A percentile compares a stretch with the other conserved stretches of the same genome.
Conservation (phyloP, 2,797 vertebrate species). For the Aldrovandia affinis region DNA sequence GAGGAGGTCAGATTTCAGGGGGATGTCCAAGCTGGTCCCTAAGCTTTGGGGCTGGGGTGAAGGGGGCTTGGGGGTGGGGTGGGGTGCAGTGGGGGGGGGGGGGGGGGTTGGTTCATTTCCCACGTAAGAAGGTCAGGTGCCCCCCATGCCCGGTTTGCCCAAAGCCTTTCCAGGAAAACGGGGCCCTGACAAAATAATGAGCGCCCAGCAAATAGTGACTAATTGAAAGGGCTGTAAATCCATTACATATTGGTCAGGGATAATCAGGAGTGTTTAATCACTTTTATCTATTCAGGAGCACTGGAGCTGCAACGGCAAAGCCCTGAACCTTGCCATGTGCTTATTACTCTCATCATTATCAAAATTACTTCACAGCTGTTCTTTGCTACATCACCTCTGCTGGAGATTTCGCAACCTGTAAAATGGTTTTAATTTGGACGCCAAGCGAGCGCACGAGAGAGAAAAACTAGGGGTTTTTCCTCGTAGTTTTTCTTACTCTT, state of each 20-base stretch:
- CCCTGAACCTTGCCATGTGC: constrained; percentile 92
- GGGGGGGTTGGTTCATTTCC: constrained; percentile 43
- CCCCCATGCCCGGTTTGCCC: not conserved
- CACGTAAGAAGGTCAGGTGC: constrained; percentile 82
- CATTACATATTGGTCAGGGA: constrained; percentile 99
- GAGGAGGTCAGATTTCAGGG: constrained; percentile 85
- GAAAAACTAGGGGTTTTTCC: constrained; percentile 25
- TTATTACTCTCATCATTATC: constrained; percentile 99
- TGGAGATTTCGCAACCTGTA: constrained; percentile 86
- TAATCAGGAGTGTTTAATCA: constrained; percentile 99
- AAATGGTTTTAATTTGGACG: constrained; percentile 84
- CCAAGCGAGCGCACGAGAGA: constrained; percentile 65
- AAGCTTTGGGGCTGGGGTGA: constrained; percentile 55
- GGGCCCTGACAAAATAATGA: constrained; percentile 90
- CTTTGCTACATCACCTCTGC: constrained; percentile 89
- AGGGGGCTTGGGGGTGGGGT: constrained; percentile 44
- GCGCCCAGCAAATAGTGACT: constrained; percentile 97
- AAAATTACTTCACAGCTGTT: constrained; percentile 99
- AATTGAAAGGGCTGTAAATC: constrained; percentile 99
- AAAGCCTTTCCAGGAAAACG: not conserved
- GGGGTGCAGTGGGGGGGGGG: constrained; percentile 34
- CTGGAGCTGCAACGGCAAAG: constrained; percentile 96
- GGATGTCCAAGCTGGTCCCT: constrained; percentile 69
- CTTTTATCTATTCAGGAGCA: constrained; percentile 99
- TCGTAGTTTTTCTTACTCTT: not conserved